Conservation (phyloP, 2,797 vertebrate genomes). For the Nannoperca obscura region DNA sequence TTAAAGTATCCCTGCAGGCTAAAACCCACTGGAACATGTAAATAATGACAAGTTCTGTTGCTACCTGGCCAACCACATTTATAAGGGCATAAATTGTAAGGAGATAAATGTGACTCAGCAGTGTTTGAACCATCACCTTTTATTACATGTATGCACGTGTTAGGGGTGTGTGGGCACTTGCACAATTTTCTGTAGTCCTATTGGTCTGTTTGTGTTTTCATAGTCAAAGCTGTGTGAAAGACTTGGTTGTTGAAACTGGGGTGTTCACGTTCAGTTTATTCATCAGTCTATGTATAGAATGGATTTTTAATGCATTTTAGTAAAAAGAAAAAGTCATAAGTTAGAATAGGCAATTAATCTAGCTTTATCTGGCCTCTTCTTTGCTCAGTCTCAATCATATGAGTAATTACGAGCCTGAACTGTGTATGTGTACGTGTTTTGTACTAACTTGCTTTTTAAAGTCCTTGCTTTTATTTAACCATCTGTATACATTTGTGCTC, state of each 20-base stretch:
- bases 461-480: too few species aligned
- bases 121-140: background rate
- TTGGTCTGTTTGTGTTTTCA: background rate
- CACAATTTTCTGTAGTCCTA: background rate
- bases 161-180: background rate
- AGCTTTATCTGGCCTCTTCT: background rate
- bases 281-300: background rate
- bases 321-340: background rate
- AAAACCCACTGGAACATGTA: constrained; percentile 1
- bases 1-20: constrained; percentile 17
- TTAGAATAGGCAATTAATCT: background rate
- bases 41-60: constrained; percentile 4
- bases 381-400: background rate
- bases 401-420: background rate
- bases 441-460: too few species aligned
- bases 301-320: background rate
- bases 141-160: background rate
- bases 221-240: background rate
- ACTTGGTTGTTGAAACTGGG: background rate
- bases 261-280: background rate
- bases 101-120: background rate
- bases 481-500: too few species aligned
- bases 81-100: background rate
- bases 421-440: background rate
- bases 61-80: background rate